Percentiles rank a stretch among this genome's conserved stretches.
phyloP scores from a whole-genome alignment of 2,888 invertebrate species.

The Leptinotarsa haldemani region DNA sequence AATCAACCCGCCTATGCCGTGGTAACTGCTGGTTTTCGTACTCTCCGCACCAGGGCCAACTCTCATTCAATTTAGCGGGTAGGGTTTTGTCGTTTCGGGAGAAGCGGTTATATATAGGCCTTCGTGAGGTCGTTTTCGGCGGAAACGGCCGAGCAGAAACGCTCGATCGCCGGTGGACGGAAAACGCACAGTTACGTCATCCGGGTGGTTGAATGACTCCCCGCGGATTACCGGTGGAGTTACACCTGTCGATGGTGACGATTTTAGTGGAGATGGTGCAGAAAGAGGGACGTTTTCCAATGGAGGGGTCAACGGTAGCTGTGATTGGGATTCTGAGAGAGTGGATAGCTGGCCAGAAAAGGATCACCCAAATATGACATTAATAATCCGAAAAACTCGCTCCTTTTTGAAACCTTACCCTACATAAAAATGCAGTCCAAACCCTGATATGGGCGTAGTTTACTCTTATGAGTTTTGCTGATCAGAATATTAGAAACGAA shows the following conservation, averaged over 20 bases:
- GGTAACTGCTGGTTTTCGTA: background rate
- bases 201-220: slow-evolving; percentile 12
- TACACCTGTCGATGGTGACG: slow-evolving; percentile 10
- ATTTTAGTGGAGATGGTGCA: background rate
- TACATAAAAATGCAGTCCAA: too few relatives aligned
- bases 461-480: too few relatives aligned
- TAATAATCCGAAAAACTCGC: too few relatives aligned
- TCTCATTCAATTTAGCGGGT: background rate
- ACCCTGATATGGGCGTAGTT: too few relatives aligned
- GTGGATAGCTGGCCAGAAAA: too few relatives aligned
- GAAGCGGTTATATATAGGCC: slow-evolving; percentile 10
- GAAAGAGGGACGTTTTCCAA: background rate
- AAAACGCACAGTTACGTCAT: slow-evolving; percentile 7
- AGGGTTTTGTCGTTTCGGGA: slow-evolving; percentile 3
- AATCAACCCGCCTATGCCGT: background rate
- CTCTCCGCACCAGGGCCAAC: background rate
- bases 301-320: background rate
- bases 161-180: slow-evolving; percentile 8
- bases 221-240: background rate
- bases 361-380: too few relatives aligned
- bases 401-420: too few relatives aligned
- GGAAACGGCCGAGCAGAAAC: background rate
- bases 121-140: slow-evolving; percentile 2
- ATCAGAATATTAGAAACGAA: too few relatives aligned
- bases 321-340: background rate